A percentile compares a stretch with the other conserved stretches of the same genome.
phyloP scores from a whole-genome alignment of 2,888 invertebrate species.

The Cyaniris semiargus region DNA sequence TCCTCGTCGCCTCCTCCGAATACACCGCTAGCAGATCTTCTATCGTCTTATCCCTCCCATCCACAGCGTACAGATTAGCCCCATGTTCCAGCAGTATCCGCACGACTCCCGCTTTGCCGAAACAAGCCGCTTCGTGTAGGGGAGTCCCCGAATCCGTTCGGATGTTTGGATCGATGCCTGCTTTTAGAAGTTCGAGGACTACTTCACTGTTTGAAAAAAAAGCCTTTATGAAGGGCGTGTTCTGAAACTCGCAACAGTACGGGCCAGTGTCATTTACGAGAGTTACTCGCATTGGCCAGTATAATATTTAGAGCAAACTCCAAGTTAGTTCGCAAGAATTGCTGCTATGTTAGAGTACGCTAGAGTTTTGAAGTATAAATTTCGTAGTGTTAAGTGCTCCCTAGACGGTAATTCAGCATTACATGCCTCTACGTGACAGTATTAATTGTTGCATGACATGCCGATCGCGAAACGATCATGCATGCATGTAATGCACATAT shows the following conservation, averaged over 20 bases:
- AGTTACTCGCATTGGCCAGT: no score
- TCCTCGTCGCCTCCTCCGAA: conserved; percentile 92
- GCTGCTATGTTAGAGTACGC: no score
- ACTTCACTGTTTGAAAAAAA: conserved; percentile 81
- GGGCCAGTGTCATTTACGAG: no score
- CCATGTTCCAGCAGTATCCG: conserved; percentile 89
- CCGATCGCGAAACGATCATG: no score
- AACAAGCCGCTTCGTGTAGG: conserved; percentile 95
- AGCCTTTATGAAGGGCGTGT: neutral
- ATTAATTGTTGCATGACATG: no score
- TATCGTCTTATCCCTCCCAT: conserved; percentile 90
- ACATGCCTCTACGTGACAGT: no score
- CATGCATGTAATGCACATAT: no score
- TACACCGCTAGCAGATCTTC: conserved; percentile 92
- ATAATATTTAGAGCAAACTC: no score
- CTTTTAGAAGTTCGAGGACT: conserved; percentile 89
- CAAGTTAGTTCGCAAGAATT: no score
- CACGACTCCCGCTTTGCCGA: conserved; percentile 94
- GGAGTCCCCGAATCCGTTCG: conserved; percentile 93
- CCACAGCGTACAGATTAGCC: conserved; percentile 89
- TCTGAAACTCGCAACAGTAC: neutral
- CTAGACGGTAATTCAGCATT: no score
- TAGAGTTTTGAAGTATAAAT: no score
- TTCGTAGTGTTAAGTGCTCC: no score
- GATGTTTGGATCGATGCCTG: conserved; percentile 93